phyloP scores from a whole-genome alignment of 2,888 invertebrate species.

The Spatulosminthurus flaviceps region DNA sequence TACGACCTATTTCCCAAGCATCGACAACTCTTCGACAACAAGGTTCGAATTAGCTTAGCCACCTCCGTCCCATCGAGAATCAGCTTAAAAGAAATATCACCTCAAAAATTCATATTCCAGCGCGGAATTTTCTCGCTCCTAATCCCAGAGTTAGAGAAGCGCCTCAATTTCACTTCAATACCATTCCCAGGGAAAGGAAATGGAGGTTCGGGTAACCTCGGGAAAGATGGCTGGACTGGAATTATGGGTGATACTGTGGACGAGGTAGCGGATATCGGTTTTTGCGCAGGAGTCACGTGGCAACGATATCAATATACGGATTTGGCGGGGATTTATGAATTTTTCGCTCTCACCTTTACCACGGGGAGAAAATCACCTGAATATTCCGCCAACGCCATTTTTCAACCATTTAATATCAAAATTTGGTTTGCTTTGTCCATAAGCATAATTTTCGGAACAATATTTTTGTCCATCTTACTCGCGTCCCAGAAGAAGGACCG shows the following conservation, averaged over 20 bases:
- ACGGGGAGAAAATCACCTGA: constrained; percentile 10
- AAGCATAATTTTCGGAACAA: not conserved
- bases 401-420: not conserved
- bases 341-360: constrained; percentile 2
- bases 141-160: not conserved
- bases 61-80: constrained; percentile 12
- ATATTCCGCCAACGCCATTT: not conserved
- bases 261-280: not conserved
- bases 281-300: constrained; percentile 6
- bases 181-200: not conserved
- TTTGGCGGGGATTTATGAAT: constrained; percentile 5
- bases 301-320: constrained; percentile 10
- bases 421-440: not conserved
- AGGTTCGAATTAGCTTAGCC: not conserved
- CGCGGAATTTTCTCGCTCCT: not conserved
- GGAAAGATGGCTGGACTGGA: constrained; percentile 7
- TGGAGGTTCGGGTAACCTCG: constrained; percentile 1
- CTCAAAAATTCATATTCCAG: no score
- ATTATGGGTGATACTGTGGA: constrained; percentile 5
- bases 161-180: not conserved
- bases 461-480: not conserved
- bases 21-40: not conserved
- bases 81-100: not conserved
- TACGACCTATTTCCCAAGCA: not conserved
- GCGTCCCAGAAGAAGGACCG: not conserved